These are phyloP conservation scores for Eurytoma californica DNA, from an alignment of 2,888 invertebrate species.

Conservation along the genomic window DNA sequence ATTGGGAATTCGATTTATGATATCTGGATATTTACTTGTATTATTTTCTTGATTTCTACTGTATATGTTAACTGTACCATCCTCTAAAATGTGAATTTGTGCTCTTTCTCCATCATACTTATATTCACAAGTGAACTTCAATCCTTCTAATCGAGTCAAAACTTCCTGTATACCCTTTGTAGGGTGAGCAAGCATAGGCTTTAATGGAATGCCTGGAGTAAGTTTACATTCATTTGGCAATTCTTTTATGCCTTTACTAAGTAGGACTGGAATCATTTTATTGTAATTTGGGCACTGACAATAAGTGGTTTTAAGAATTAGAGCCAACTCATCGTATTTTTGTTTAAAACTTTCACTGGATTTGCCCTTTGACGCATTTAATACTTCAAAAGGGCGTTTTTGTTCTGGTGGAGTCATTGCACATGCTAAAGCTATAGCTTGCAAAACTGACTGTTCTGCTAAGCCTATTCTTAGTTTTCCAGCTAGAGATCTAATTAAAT, in stretches of 20 bases:
- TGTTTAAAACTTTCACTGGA: constrained; percentile 84
- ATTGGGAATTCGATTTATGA: constrained; percentile 83
- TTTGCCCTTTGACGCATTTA: constrained; percentile 81
- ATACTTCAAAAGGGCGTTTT: constrained; percentile 78
- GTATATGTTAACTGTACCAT: constrained; percentile 87
- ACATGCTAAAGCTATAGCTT: constrained; percentile 91
- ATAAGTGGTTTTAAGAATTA: constrained; percentile 93
- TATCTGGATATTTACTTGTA: constrained; percentile 96
- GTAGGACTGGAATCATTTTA: constrained; percentile 85
- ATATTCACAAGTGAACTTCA: constrained; percentile 97
- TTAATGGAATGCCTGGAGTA: constrained; percentile 93
- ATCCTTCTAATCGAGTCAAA: constrained; percentile 84
- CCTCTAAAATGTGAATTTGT: constrained; percentile 84
- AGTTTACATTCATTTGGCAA: constrained; percentile 89
- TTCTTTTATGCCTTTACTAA: constrained; percentile 84
- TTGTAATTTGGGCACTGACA: constrained; percentile 98
- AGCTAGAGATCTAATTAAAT: constrained; percentile 90
- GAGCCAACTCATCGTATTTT: constrained; percentile 83
- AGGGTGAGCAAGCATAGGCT: constrained; percentile 99
- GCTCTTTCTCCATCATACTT: constrained; percentile 99
- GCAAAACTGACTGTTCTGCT: constrained; percentile 93
- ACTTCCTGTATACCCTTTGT: constrained; percentile 95
- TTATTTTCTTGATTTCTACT: constrained; percentile 97
- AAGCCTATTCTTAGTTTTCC: constrained; percentile 97
- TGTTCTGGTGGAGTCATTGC: constrained; percentile 87